These are phyloP conservation scores for Heliornis fulica DNA, from an alignment of 2,113 vertebrate species.

Conservation along the genomic window DNA sequence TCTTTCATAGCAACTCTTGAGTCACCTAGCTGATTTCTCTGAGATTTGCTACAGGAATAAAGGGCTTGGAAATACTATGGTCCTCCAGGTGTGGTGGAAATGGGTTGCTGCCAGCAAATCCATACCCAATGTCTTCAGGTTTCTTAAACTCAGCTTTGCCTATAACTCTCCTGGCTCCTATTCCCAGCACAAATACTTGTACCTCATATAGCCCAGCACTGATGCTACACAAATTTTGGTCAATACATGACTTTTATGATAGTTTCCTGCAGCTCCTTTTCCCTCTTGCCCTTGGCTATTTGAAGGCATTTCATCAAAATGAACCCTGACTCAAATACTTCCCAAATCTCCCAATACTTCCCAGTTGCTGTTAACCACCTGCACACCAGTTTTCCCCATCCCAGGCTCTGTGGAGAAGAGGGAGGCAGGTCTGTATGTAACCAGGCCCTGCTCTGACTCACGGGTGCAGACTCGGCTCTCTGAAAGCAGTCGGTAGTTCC, in stretches of 20 bases:
- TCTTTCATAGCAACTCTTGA: not conserved
- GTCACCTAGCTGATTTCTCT: not conserved
- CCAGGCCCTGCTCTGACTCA: not conserved
- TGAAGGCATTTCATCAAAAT: not conserved
- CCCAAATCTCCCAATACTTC: not conserved
- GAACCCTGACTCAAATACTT: not conserved
- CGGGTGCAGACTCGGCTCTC: not conserved
- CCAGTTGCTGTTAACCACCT: not conserved
- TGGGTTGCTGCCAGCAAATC: not conserved
- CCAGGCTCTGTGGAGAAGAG: not conserved
- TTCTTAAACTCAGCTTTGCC: not conserved
- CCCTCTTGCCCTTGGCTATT: not conserved
- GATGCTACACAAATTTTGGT: not conserved
- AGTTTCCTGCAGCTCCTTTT: not conserved
- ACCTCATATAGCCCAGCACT: not conserved
- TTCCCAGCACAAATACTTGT: not conserved
- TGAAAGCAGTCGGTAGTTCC: not conserved
- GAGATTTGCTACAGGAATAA: not conserved
- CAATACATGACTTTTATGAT: not conserved
- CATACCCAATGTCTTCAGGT: fast-evolving
- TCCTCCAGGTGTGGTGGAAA: not conserved
- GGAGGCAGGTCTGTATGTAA: not conserved
- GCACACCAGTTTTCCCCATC: not conserved
- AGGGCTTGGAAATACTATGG: not conserved
- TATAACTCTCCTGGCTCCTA: not conserved